A percentile compares a stretch with the other conserved stretches of the same genome.
phyloP scores from a whole-genome alignment of 2,888 invertebrate genomes.

The Drosophila seclusa region DNA sequence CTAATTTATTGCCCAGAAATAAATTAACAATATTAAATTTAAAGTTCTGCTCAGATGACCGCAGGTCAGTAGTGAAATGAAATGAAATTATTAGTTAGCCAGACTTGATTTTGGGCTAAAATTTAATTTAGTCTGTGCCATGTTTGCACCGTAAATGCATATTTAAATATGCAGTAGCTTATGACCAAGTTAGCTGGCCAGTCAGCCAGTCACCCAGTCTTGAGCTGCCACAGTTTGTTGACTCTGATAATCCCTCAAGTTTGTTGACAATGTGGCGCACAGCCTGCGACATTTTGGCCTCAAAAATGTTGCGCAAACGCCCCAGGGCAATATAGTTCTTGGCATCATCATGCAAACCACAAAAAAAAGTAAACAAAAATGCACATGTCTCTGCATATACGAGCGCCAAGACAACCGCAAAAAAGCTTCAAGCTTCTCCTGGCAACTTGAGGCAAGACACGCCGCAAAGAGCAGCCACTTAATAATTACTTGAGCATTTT shows the following conservation, averaged over 20 bases:
- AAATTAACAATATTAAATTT: constrained; percentile 80
- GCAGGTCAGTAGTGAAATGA: constrained; percentile 49
- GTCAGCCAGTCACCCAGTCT: constrained; percentile 26
- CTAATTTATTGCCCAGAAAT: constrained; percentile 75
- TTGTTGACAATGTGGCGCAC: constrained; percentile 75
- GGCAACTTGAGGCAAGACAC: constrained; percentile 44
- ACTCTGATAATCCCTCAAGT: constrained; percentile 82
- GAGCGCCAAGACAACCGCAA: constrained; percentile 42
- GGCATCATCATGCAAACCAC: constrained; percentile 25
- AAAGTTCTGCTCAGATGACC: constrained; percentile 63
- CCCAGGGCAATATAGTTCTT: constrained; percentile 38
- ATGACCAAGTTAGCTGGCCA: constrained; percentile 39
- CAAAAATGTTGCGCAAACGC: constrained; percentile 69
- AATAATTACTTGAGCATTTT: constrained; percentile 79
- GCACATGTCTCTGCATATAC: constrained; percentile 30
- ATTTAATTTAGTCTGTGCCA: constrained; percentile 67
- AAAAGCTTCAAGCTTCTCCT: constrained; percentile 27
- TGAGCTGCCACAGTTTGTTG: constrained; percentile 68
- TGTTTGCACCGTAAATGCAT: constrained; percentile 64
- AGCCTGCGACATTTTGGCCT: constrained; percentile 57
- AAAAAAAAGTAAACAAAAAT: constrained; percentile 29
- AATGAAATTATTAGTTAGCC: constrained; percentile 74
- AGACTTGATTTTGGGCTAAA: constrained; percentile 38
- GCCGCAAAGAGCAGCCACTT: constrained; percentile 76
- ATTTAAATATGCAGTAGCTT: constrained; percentile 61